A percentile compares a stretch with the other conserved stretches of the same genome.
Evolutionary conservation across 2,797 vertebrate species (phyloP).

Genomic region (Characodon lateralis): DNA sequence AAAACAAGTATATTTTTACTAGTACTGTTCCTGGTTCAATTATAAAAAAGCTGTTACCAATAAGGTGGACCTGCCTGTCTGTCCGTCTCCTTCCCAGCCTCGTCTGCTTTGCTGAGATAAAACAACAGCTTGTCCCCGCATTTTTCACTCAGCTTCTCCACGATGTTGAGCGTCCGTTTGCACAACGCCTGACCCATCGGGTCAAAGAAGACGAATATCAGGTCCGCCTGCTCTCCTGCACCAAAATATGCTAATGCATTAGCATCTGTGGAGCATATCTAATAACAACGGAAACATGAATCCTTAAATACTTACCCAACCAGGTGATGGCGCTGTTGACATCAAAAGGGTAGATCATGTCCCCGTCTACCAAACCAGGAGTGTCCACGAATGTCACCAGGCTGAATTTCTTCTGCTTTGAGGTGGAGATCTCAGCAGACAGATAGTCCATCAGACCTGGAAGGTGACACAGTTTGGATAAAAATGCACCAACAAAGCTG

Average conservation of each 20-base stretch:
- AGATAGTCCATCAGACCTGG: constrained; percentile 82
- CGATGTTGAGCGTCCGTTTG: constrained; percentile 85
- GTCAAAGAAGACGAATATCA: constrained; percentile 86
- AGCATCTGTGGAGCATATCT: neutral
- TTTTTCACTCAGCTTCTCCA: constrained; percentile 83
- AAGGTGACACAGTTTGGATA: constrained; percentile 47
- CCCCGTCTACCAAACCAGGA: constrained; percentile 83
- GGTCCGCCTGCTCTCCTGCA: constrained; percentile 82
- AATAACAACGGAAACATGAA: neutral
- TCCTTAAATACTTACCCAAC: constrained; percentile 72
- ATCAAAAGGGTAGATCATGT: constrained; percentile 85
- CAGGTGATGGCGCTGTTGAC: constrained; percentile 82
- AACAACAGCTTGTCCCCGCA: constrained; percentile 82
- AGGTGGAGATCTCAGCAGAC: constrained; percentile 84
- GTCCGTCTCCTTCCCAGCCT: constrained; percentile 82
- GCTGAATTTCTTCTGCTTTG: constrained; percentile 87
- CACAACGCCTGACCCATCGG: constrained; percentile 87
- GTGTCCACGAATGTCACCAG: constrained; percentile 86
- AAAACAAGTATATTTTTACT: neutral
- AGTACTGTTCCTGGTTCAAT: neutral
- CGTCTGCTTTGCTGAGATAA: constrained; percentile 85
- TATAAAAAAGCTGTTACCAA: neutral
- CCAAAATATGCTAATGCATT: neutral
- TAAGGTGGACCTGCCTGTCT: constrained; percentile 70
- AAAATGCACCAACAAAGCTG: constrained; percentile 8